phyloP scores from a whole-genome alignment of 2,797 vertebrate species.

The Centropyge bicolor region DNA sequence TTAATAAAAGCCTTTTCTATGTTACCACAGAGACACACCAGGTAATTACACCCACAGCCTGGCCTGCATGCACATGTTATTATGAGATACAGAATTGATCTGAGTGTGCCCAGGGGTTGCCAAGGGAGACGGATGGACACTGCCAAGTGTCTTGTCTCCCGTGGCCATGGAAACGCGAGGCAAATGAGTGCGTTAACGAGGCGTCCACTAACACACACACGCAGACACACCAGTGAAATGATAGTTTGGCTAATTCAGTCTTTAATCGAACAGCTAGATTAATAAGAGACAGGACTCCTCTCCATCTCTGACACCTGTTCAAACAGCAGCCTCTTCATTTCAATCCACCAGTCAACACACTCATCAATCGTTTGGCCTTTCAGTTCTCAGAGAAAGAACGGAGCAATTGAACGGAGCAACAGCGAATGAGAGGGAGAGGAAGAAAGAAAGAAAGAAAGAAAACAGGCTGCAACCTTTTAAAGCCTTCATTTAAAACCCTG shows the following conservation, averaged over 20 bases:
- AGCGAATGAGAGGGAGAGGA: constrained; percentile 31
- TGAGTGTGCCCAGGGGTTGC: constrained; percentile 63
- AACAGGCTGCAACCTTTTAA: constrained; percentile 76
- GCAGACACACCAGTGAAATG: constrained; percentile 57
- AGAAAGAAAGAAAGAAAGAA: constrained; percentile 53
- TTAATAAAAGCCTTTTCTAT: constrained; percentile 79
- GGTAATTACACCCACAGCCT: constrained; percentile 80
- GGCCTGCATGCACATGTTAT: constrained; percentile 68
- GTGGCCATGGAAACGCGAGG: constrained; percentile 69
- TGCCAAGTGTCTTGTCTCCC: constrained; percentile 68
- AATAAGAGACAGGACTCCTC: constrained; percentile 27
- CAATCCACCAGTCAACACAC: constrained; percentile 46
- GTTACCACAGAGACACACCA: constrained; percentile 74
- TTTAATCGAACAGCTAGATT: constrained; percentile 75
- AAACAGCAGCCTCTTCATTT: constrained; percentile 59
- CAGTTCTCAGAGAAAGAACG: constrained; percentile 23
- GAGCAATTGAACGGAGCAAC: constrained; percentile 42
- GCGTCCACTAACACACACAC: constrained; percentile 58
- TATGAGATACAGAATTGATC: constrained; percentile 78
- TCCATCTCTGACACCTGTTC: constrained; percentile 58
- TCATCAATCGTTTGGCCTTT: constrained; percentile 63
- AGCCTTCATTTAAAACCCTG: constrained; percentile 83
- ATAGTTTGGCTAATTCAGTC: constrained; percentile 58
- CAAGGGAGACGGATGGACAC: constrained; percentile 60
- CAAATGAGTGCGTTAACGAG: constrained; percentile 77